Percentiles rank a stretch among this genome's conserved stretches.
Conservation (phyloP, 1,140 invertebrate species). For the Drosophila nasuta region DNA sequence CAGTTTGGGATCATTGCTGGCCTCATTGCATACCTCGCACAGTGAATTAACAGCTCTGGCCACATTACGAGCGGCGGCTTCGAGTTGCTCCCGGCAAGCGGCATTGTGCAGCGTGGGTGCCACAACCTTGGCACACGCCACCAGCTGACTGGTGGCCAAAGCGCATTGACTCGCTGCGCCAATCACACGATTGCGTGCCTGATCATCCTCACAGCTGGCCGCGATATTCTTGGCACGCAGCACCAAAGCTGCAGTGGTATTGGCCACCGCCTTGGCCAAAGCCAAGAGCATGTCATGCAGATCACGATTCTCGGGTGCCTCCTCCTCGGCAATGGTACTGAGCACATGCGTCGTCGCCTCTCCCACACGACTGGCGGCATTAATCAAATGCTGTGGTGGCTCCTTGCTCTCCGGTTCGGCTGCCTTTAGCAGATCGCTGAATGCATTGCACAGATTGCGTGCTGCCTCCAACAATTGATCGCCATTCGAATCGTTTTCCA, state of each 20-base stretch:
- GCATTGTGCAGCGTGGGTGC: conserved; percentile 94
- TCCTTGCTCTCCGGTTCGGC: conserved; percentile 97
- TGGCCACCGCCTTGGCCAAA: conserved; percentile 97
- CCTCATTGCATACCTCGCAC: conserved; percentile 93
- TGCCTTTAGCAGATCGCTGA: conserved; percentile 96
- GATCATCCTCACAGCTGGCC: conserved; percentile 92
- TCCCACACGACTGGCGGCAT: conserved; percentile 97
- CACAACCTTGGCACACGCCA: conserved; percentile 98
- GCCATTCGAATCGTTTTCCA: conserved; percentile 93
- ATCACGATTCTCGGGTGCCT: conserved; percentile 91
- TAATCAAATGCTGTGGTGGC: conserved; percentile 96
- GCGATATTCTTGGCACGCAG: conserved; percentile 97
- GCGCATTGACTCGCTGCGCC: conserved; percentile 98
- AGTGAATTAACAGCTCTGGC: conserved; percentile 96
- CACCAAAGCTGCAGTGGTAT: conserved; percentile 97
- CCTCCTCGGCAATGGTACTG: conserved; percentile 97
- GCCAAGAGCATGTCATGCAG: conserved; percentile 94
- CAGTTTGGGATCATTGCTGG: conserved; percentile 88
- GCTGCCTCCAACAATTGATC: conserved; percentile 96
- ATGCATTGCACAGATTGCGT: conserved; percentile 95
- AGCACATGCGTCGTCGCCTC: conserved; percentile 97
- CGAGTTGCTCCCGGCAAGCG: conserved; percentile 97
- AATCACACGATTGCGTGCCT: conserved; percentile 95
- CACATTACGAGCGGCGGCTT: conserved; percentile 96
- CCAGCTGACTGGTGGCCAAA: conserved; percentile 97